Evolutionary conservation across 2,113 vertebrate genomes (phyloP).

Genomic region (Gorsachius goisagi): DNA sequence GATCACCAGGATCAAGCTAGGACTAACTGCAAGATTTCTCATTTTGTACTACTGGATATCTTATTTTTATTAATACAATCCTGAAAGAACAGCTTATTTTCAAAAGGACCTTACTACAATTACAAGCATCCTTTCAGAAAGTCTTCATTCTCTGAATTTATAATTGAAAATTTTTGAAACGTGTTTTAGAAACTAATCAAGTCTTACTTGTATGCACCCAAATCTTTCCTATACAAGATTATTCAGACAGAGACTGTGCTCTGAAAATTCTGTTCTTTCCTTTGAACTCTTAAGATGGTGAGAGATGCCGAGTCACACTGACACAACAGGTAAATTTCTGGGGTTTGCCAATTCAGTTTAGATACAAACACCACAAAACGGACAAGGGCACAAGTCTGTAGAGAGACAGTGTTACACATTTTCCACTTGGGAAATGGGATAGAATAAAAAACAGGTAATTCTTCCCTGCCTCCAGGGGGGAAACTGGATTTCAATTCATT

Average conservation of each 20-base stretch:
- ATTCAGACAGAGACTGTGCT: not conserved
- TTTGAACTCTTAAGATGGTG: not conserved
- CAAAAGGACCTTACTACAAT: not conserved
- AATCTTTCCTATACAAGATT: not conserved
- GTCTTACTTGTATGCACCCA: not conserved
- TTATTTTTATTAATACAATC: not conserved
- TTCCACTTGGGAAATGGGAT: not conserved
- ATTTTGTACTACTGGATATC: not conserved
- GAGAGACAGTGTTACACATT: not conserved
- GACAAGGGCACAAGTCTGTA: not conserved
- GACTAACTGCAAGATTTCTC: not conserved
- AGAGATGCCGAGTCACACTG: not conserved
- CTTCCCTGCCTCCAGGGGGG: fast-evolving
- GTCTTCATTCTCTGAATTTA: not conserved
- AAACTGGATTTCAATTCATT: not conserved
- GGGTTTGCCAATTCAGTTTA: not conserved
- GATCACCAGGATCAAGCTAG: not conserved
- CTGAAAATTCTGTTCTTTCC: not conserved
- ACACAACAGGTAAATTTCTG: not conserved
- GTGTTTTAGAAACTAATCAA: not conserved
- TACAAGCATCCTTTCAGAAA: not conserved
- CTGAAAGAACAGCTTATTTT: not conserved
- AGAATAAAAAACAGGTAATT: not conserved
- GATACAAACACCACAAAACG: not conserved
- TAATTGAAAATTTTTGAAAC: not conserved